A percentile compares a stretch with the other conserved stretches of the same genome.
Conservation (phyloP, 2,113 vertebrate species). For the Siphamia tubifer region DNA sequence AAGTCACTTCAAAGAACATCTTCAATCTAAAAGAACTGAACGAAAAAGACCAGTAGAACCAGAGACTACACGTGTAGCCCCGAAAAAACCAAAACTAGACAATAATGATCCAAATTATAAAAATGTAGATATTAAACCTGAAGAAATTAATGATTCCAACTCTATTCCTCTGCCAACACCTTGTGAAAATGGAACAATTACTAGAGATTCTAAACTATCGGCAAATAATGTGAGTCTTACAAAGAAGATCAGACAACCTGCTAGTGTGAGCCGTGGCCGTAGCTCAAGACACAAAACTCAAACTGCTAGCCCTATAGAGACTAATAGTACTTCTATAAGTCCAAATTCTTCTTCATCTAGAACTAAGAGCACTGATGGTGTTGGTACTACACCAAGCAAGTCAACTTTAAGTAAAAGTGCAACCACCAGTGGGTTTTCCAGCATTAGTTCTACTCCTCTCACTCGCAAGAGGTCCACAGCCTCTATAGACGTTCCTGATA, state of each 20-base stretch:
- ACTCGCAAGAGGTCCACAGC: neutral
- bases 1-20: conserved; percentile 31
- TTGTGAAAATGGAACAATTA: neutral
- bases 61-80: neutral
- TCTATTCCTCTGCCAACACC: neutral
- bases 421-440: neutral
- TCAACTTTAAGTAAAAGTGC: neutral
- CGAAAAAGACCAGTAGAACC: neutral
- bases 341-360: neutral
- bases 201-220: neutral
- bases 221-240: neutral
- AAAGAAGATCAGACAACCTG: neutral
- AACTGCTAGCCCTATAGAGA: neutral
- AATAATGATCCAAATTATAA: neutral
- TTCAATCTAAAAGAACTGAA: neutral
- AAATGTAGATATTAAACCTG: neutral
- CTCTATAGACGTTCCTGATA: neutral
- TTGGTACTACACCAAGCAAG: neutral
- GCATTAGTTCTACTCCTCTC: neutral
- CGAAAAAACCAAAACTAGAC: neutral
- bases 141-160: neutral
- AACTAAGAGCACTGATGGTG: neutral
- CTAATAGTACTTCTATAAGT: neutral
- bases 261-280: too few species aligned
- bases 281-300: too few species aligned